Conservation (phyloP, 2,888 invertebrate species). For the Cheilosia scutellata region DNA sequence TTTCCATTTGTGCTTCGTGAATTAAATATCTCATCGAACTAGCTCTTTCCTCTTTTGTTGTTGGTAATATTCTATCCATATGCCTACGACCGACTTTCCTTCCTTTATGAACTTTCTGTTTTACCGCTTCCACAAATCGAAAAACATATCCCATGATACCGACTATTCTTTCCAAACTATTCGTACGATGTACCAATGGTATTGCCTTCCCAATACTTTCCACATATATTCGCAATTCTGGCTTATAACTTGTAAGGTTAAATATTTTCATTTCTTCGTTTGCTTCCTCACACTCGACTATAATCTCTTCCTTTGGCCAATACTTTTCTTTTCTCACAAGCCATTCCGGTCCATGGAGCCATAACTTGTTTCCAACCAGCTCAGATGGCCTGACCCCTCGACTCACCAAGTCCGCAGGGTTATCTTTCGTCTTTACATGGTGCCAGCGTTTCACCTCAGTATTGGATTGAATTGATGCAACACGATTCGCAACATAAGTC, state of each 20-base stretch:
- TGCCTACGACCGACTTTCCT: too few relatives aligned
- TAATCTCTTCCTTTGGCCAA: not conserved
- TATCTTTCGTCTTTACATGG: constrained; percentile 8
- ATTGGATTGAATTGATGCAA: not conserved
- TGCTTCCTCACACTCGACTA: too few relatives aligned
- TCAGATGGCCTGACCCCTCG: not conserved
- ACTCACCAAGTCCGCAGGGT: not conserved
- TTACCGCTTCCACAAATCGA: too few relatives aligned
- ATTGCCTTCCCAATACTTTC: not conserved
- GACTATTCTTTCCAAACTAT: too few relatives aligned
- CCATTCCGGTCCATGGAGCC: not conserved
- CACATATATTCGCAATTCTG: not conserved
- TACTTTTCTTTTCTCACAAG: not conserved
- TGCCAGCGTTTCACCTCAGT: constrained; percentile 1
- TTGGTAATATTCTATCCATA: too few relatives aligned
- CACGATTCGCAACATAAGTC: not conserved
- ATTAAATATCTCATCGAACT: not conserved
- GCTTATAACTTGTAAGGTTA: not conserved
- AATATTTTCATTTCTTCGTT: too few relatives aligned
- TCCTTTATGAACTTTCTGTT: too few relatives aligned
- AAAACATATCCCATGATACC: too few relatives aligned
- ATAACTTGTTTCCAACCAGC: not conserved
- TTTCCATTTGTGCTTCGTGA: not conserved
- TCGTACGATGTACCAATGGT: not conserved
- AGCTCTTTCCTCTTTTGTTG: not conserved